Percentiles rank a stretch among this genome's conserved stretches.
phyloP scores from a whole-genome alignment of 1,140 invertebrate species.

The Ceratosolen solmsi region DNA sequence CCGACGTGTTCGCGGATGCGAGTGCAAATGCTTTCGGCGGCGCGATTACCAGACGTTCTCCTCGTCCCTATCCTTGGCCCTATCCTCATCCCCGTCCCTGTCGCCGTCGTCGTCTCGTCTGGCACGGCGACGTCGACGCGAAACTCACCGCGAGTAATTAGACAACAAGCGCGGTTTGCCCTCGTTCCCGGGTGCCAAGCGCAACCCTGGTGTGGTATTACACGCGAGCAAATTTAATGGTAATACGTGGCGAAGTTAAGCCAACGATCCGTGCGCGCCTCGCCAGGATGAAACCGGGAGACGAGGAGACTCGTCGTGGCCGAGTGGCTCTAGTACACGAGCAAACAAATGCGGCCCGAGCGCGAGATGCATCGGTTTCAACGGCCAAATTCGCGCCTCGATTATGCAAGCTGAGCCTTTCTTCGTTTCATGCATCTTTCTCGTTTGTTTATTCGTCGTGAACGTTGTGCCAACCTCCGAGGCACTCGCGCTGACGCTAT shows the following conservation, averaged over 20 bases:
- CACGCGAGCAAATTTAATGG: conserved; percentile 56
- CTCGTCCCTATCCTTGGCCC: not conserved
- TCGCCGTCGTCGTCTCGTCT: no score
- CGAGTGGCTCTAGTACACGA: no score
- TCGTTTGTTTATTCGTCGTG: no score
- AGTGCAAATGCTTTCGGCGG: not conserved
- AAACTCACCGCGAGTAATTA: conserved; percentile 62
- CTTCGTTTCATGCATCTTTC: no score
- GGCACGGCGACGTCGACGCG: conserved; percentile 45
- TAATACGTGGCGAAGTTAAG: conserved; percentile 54
- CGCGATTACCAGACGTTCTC: not conserved
- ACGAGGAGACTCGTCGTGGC: no score
- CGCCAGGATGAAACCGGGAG: not conserved
- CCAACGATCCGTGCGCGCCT: conserved; percentile 38
- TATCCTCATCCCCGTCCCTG: not conserved
- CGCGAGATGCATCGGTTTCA: conserved; percentile 9
- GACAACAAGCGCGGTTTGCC: conserved; percentile 53
- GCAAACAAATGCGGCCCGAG: no score
- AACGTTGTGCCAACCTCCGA: no score
- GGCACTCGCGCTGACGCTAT: no score
- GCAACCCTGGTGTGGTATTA: conserved; percentile 52
- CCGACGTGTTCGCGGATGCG: not conserved
- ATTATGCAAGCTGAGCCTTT: no score
- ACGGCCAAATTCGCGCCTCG: not conserved
- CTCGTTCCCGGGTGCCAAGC: conserved; percentile 37